Conservation (phyloP, 1,140 invertebrate species). For the Artemia franciscana region DNA sequence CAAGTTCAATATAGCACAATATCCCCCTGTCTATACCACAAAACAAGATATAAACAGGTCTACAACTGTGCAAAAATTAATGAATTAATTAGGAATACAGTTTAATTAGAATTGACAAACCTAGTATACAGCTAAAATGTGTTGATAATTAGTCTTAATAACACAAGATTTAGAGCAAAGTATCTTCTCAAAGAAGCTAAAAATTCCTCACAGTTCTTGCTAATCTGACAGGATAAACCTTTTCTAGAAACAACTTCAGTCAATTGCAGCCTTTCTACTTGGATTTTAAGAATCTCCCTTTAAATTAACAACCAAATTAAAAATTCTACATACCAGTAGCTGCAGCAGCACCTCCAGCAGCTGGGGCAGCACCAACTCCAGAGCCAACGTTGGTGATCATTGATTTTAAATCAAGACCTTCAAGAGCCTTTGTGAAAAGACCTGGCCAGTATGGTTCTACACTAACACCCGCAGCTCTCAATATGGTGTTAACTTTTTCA, state of each 20-base stretch:
- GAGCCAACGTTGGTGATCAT: slow-evolving; percentile 84
- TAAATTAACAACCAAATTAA: not conserved
- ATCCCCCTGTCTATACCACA: slow-evolving; percentile 16
- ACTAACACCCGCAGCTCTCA: slow-evolving; percentile 86
- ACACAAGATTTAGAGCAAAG: no score
- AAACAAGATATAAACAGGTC: not conserved
- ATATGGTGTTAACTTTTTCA: slow-evolving; percentile 88
- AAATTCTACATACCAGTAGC: slow-evolving; percentile 30
- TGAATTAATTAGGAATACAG: no score
- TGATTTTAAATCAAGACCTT: slow-evolving; percentile 79
- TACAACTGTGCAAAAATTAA: slow-evolving; percentile 13
- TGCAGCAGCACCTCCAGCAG: slow-evolving; percentile 33
- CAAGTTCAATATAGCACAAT: not conserved
- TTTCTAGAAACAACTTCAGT: no score
- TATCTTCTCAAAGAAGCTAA: no score
- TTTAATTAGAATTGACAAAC: no score
- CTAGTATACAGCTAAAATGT: no score
- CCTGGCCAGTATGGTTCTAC: slow-evolving; percentile 98
- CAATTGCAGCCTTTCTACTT: no score
- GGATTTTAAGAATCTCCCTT: no score
- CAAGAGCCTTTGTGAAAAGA: slow-evolving; percentile 87
- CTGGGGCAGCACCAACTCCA: slow-evolving; percentile 59
- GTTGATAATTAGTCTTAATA: no score
- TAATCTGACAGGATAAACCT: no score
- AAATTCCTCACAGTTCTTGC: no score